Conservation (phyloP, 2,888 invertebrate genomes). For the Callinectes sapidus region DNA sequence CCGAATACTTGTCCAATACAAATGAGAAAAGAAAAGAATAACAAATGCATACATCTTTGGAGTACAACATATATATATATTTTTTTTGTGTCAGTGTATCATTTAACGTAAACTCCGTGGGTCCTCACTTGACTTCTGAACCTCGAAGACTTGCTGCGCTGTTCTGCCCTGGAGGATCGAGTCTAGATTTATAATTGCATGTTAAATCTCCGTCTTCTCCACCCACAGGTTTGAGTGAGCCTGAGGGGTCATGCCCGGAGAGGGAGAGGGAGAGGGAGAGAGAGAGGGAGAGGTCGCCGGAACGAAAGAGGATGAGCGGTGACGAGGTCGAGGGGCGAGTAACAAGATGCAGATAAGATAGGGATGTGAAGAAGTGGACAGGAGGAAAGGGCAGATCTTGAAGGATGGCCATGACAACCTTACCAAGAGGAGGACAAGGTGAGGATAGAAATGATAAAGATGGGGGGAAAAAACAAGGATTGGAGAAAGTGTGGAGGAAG, state of each 20-base stretch:
- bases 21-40: background rate
- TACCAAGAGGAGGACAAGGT: background rate
- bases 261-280: no score
- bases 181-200: background rate
- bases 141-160: constrained; percentile 19
- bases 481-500: background rate
- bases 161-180: background rate
- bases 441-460: constrained; percentile 11
- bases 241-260: background rate
- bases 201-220: background rate
- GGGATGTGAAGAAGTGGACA: constrained; percentile 1
- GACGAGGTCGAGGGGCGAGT: constrained; percentile 12
- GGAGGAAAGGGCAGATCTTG: constrained; percentile 20
- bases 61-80: background rate
- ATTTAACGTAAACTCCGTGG: background rate
- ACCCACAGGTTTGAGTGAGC: background rate
- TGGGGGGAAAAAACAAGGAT: background rate
- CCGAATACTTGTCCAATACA: background rate
- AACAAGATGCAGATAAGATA: constrained; percentile 10
- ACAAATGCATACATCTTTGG: background rate
- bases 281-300: background rate
- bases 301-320: background rate
- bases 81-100: background rate
- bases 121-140: constrained; percentile 23
- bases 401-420: constrained; percentile 5